Base-by-base conservation (phyloP, 2,797 vertebrate genomes). In the Melanotaenia maccullochi region DNA sequence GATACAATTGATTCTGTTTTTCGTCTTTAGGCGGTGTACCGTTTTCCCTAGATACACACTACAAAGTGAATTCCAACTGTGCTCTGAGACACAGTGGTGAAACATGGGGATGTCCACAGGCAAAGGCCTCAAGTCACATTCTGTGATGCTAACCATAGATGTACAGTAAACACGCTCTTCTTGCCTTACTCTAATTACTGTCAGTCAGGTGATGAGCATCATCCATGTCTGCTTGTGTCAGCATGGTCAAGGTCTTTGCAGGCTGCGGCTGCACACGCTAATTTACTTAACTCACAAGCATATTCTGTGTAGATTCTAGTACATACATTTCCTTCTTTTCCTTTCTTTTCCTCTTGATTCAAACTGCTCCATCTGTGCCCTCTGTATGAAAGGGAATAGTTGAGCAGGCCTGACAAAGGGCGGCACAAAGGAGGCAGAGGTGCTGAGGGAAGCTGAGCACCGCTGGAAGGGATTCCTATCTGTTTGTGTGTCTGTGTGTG, bases 61-160 rank as follows among this genome's bases (percentile, higher is more conserved):
- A 93, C 89, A 94, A 94, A 94, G 92, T 93, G 91, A 93, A 94
- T 90, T 86, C 81, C 82, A 81, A 84, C 89, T 84, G 86, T 85
- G 89, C 84, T 89, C 63, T 90, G 92, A 87, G 89, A 93, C 78
- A 82, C 78, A 71, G 85, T 89, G 84, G 79, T 64, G 90, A 91
- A 89, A 88, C 84, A 65, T 68, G 61, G 86, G 84, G 90, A 92
- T 89, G 82, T 92, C 93, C 90, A 90, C 79, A 76, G 92, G 91
- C 90, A 38, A 69, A 71, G 77, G 90, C 90, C 91, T 75, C 2
- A 61, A 91, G 91, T 87, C 84, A 73, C 80, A 79, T 74, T 84
- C 68, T 87, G 76, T 72, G 78, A 87, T 82, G 77, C 83, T 78
- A 68, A 76, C 83, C 75, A 40, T 56, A 73, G 60, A 75, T 74